phyloP scores from a whole-genome alignment of 1,140 invertebrate genomes.

The Microvelia longipes region DNA sequence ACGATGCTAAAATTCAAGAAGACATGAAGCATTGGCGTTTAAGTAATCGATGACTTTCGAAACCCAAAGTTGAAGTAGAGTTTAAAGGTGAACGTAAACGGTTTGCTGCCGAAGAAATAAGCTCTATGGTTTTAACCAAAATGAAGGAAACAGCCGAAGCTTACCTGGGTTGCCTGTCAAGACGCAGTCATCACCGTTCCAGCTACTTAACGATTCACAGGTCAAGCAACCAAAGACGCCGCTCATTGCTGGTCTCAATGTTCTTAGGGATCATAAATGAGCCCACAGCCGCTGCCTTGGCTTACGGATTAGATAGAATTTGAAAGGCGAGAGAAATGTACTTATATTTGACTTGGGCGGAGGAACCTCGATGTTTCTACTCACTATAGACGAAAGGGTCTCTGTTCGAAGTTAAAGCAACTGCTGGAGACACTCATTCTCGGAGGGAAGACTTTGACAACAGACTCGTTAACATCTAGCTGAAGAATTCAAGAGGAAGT shows the following conservation, averaged over 20 bases:
- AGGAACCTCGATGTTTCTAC: slow-evolving; percentile 95
- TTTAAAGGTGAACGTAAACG: too few species aligned
- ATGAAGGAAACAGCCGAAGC: too few species aligned
- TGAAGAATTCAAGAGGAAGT: slow-evolving; percentile 92
- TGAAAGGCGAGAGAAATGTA: slow-evolving; percentile 62
- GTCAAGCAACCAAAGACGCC: slow-evolving; percentile 80
- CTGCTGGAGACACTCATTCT: slow-evolving; percentile 92
- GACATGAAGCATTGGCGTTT: too few species aligned
- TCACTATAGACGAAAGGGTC: slow-evolving; percentile 88
- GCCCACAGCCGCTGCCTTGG: slow-evolving; percentile 96
- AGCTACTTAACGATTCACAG: slow-evolving; percentile 82
- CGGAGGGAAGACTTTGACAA: slow-evolving; percentile 97
- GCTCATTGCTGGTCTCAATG: slow-evolving; percentile 63
- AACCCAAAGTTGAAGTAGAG: too few species aligned
- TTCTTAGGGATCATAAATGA: slow-evolving; percentile 78
- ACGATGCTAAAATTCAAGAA: too few species aligned
- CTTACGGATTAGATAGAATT: slow-evolving; percentile 97
- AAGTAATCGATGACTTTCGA: too few species aligned
- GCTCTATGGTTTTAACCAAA: too few species aligned
- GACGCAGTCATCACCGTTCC: slow-evolving; percentile 83
- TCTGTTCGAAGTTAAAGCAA: slow-evolving; percentile 95
- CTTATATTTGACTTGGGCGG: slow-evolving; percentile 91
- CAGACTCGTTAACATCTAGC: slow-evolving; percentile 89
- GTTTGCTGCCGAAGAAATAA: too few species aligned
- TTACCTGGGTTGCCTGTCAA: too few species aligned